Conservation (phyloP, 2,797 vertebrate genomes). For the Ispidina picta region DNA sequence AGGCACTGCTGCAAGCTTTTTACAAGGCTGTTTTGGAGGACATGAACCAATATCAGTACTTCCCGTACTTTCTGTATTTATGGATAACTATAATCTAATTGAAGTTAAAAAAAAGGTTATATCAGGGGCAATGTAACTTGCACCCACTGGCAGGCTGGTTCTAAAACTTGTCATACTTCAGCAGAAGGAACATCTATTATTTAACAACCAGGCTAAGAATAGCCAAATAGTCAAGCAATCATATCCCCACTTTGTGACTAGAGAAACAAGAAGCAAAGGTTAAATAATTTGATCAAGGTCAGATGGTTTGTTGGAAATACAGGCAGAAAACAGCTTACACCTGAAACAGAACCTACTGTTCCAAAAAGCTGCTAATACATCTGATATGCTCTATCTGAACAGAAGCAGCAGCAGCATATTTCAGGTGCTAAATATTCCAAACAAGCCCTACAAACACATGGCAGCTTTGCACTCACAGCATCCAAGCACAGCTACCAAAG, state of each 20-base stretch:
- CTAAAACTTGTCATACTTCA: constrained; percentile 29
- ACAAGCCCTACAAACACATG: not conserved
- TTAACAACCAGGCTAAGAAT: constrained; percentile 49
- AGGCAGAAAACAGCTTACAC: not conserved
- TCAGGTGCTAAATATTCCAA: not conserved
- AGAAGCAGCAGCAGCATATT: not conserved
- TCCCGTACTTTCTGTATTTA: not conserved
- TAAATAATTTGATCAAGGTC: constrained; percentile 22
- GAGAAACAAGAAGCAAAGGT: constrained; percentile 25
- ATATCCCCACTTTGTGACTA: not conserved
- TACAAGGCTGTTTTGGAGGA: not conserved
- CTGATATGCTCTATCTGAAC: not conserved
- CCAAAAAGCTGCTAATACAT: not conserved
- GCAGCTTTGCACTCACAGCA: not conserved
- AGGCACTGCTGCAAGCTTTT: not conserved
- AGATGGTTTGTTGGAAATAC: not conserved
- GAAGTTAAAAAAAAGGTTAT: not conserved
- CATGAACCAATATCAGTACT: not conserved
- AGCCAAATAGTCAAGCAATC: constrained; percentile 31
- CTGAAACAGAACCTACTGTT: not conserved
- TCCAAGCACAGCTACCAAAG: not conserved
- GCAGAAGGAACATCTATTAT: constrained; percentile 47
- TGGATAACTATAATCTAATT: not conserved
- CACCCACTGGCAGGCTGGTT: not conserved
- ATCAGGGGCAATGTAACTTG: not conserved